phyloP scores from a whole-genome alignment of 2,113 vertebrate genomes.

The Eptesicus fuscus region DNA sequence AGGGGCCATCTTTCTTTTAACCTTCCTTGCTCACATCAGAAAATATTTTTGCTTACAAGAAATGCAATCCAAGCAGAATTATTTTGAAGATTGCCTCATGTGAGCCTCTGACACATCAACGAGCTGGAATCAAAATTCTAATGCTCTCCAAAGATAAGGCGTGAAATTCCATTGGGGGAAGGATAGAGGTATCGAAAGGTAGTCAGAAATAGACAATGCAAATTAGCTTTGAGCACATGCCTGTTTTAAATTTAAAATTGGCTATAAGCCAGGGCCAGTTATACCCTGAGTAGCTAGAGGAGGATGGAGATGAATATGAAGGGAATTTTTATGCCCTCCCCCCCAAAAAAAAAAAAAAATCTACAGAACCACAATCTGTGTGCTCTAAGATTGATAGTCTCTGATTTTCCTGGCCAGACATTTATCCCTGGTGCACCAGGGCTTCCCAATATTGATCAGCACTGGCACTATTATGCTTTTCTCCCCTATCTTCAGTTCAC shows the following conservation, averaged over 20 bases:
- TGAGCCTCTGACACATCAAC: neutral
- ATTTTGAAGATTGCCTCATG: conserved; percentile 22
- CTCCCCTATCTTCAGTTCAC: neutral
- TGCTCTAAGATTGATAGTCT: conserved; percentile 1
- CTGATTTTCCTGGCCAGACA: neutral
- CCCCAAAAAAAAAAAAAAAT: neutral
- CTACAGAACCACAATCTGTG: neutral
- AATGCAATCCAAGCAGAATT: neutral
- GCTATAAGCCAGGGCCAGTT: neutral
- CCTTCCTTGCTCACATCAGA: neutral
- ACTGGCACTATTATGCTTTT: neutral
- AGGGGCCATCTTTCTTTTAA: neutral
- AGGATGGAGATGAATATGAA: neutral
- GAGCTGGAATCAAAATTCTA: conserved; percentile 46
- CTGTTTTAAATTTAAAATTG: conserved; percentile 53
- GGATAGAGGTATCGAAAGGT: neutral
- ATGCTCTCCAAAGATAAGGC: neutral
- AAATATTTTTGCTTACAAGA: conserved; percentile 16
- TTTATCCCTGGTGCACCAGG: neutral
- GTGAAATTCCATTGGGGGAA: neutral
- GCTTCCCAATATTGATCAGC: conserved; percentile 11
- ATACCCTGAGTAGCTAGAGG: neutral
- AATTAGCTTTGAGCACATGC: neutral
- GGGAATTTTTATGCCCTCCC: neutral
- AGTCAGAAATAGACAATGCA: conserved; percentile 43